Evolutionary conservation across 1,140 invertebrate genomes (phyloP).

Genomic region (Conus ventricosus): DNA sequence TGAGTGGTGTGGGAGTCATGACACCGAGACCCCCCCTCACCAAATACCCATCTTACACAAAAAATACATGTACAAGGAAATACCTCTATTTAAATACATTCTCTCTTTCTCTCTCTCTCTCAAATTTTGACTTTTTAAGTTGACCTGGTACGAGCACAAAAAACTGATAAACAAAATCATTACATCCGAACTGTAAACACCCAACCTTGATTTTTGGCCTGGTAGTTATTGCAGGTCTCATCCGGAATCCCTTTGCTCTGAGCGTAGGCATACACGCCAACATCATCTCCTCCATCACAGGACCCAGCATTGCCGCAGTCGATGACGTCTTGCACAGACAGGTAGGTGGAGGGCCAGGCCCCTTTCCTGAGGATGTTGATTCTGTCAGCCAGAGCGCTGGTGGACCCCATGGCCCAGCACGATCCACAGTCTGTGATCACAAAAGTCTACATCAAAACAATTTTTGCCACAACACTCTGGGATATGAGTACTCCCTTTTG

Average conservation of each 20-base stretch:
- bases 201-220: slow-evolving; percentile 76
- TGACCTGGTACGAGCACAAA: too few species aligned
- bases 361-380: slow-evolving; percentile 76
- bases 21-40: too few species aligned
- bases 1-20: too few species aligned
- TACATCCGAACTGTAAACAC: too few species aligned
- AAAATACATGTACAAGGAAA: too few species aligned
- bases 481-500: too few species aligned
- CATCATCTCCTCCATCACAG: slow-evolving; percentile 75
- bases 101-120: too few species aligned
- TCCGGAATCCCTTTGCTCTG: slow-evolving; percentile 76
- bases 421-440: slow-evolving; percentile 75
- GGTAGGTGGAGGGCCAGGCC: slow-evolving; percentile 76
- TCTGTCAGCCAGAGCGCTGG: slow-evolving; percentile 75
- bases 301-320: slow-evolving; percentile 75
- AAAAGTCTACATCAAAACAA: not conserved
- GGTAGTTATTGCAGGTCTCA: slow-evolving; percentile 78
- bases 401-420: slow-evolving; percentile 77
- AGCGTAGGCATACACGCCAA: slow-evolving; percentile 75
- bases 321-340: slow-evolving; percentile 75
- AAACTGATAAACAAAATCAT: too few species aligned
- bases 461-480: not conserved
- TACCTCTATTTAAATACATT: too few species aligned
- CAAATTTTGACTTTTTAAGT: too few species aligned
- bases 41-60: too few species aligned